These are phyloP conservation scores for Protobothrops mucrosquamatus DNA, from an alignment of 2,113 vertebrate species.

Conservation along the genomic window DNA sequence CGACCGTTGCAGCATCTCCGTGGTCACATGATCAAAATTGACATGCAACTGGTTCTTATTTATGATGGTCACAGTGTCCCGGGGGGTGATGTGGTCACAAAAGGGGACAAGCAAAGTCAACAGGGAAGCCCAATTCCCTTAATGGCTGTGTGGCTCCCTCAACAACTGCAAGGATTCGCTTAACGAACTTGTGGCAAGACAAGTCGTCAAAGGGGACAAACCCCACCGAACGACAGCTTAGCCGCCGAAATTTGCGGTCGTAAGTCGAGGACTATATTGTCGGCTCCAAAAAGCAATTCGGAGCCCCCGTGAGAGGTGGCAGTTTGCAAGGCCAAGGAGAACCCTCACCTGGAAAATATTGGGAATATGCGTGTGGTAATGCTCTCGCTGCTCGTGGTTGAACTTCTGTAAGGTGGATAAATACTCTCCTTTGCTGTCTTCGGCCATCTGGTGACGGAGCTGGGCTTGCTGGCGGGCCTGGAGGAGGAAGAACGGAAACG, in stretches of 20 bases:
- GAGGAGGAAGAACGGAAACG: not conserved
- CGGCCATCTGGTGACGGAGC: conserved; percentile 90
- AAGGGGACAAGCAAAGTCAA: not conserved
- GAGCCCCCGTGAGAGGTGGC: not conserved
- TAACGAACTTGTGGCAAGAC: not conserved
- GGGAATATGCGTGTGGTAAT: conserved; percentile 90
- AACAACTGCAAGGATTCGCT: not conserved
- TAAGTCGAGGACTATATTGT: not conserved
- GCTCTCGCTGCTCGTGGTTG: conserved; percentile 93
- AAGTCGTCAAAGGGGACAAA: not conserved
- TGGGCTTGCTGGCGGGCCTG: conserved; percentile 96
- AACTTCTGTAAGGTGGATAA: conserved; percentile 87
- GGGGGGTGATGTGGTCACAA: not conserved
- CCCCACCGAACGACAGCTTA: fast-evolving
- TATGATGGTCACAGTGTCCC: not conserved
- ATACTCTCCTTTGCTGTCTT: conserved; percentile 92
- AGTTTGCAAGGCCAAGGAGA: fast-evolving
- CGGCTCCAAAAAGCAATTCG: not conserved
- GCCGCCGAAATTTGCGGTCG: not conserved
- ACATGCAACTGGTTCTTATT: not conserved
- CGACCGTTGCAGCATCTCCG: not conserved
- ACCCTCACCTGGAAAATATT: conserved; percentile 86
- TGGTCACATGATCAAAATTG: not conserved
- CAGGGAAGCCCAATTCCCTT: not conserved
- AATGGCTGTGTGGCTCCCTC: not conserved